Evolutionary conservation across 2,113 vertebrate genomes (phyloP).

Genomic region (Elephantulus edwardii): DNA sequence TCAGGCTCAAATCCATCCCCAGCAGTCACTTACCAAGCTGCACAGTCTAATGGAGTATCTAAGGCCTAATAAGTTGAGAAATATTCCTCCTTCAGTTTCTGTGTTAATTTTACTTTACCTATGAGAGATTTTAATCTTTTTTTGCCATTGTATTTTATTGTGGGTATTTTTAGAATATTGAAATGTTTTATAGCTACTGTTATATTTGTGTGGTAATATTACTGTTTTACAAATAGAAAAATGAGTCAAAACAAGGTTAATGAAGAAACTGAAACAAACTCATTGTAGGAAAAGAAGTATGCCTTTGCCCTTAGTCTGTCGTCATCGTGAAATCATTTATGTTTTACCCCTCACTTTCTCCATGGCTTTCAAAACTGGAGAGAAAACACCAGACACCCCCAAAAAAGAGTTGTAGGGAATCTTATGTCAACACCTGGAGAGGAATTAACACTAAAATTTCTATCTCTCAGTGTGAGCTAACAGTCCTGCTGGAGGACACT

Average conservation of each 20-base stretch:
- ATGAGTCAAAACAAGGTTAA: background rate
- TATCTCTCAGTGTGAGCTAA: background rate
- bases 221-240: background rate
- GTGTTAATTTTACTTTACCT: background rate
- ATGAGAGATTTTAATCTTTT: constrained; percentile 25
- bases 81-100: background rate
- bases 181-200: constrained; percentile 1
- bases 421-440: background rate
- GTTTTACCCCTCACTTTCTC: background rate
- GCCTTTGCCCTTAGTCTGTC: background rate
- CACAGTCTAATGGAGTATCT: background rate
- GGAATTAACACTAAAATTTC: background rate
- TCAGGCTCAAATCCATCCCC: background rate
- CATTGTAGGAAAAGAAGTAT: background rate
- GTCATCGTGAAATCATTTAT: background rate
- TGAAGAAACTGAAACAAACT: background rate
- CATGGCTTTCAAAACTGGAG: background rate
- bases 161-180: background rate
- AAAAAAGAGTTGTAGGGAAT: background rate
- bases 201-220: constrained; percentile 4
- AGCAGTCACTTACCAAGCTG: background rate
- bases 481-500: background rate
- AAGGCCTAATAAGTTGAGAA: background rate
- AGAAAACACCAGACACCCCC: constrained; percentile 3
- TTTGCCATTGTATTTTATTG: constrained; percentile 18